Conservation (phyloP, 2,888 invertebrate species). For the Machimus rusticus region DNA sequence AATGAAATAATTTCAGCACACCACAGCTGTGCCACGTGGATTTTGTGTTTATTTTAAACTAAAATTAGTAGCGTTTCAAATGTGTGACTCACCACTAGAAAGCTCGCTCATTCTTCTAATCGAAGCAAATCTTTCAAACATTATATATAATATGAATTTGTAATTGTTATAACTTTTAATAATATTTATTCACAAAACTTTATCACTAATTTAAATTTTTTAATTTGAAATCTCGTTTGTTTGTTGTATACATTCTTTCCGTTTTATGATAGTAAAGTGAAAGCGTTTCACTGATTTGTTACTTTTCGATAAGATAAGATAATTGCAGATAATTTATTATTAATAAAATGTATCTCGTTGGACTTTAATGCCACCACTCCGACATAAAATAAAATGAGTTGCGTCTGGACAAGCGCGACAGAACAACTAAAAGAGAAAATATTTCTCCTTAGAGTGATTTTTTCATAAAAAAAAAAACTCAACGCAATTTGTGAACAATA, state of each 20-base stretch:
- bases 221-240: not conserved
- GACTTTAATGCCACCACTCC: not conserved
- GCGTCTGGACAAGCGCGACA: not conserved
- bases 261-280: not conserved
- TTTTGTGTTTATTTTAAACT: not conserved
- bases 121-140: not conserved
- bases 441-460: not conserved
- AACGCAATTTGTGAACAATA: constrained; percentile 6
- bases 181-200: not conserved
- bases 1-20: not conserved
- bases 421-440: not conserved
- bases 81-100: not conserved
- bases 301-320: not conserved
- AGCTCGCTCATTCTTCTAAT: not conserved
- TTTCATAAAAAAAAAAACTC: not conserved
- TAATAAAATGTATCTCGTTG: not conserved
- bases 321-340: not conserved
- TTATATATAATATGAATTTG: not conserved
- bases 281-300: not conserved
- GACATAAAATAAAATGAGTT: not conserved
- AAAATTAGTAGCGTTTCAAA: not conserved
- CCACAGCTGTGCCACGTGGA: not conserved
- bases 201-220: not conserved
- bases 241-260: not conserved
- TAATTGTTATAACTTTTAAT: not conserved